Evolutionary conservation across 2,113 vertebrate genomes (phyloP), one percentile per base, ranked within the genome.

Genomic region (Falco punctatus): DNA sequence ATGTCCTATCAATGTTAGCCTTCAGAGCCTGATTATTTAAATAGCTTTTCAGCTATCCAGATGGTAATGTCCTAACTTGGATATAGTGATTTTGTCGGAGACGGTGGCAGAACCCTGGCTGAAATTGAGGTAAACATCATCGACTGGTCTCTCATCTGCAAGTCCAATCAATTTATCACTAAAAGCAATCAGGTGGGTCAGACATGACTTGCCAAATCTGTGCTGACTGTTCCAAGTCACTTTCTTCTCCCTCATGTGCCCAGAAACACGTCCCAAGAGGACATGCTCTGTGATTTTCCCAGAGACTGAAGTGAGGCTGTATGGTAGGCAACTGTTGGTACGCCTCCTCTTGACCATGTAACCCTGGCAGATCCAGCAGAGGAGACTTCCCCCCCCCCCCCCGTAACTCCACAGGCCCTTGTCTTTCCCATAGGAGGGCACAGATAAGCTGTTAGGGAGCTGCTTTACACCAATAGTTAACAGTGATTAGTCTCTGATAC

Each of bases 391-490:
- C 38, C 38, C 38, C 9, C 38, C 38, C 9, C 38, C 10, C 13
- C 35, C 44, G 35, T 24, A 20, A 38, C 38, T 28, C 7, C 4
- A 2, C 32, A 33, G 12, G 33, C 51, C 35, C 23, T 38, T 17
- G 7, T 21, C 46, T n/a, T 52, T 40, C 28, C 24, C 48, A 2
- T 11, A 5, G 54, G 26, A n/a, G 28, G 33, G 33, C 27, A 24
- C 20, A 13, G 40, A 9, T 48, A 38, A 38, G 38, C 38, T 38
- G 38, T 38, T n/a, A 4, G 10, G 27, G 33, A 74, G 26, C 42
- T 51, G 44, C 26, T 51, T 57, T 16, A 32, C 2, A 5, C n/a
- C 2, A 0, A 21, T 2, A 38, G 40, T 28, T 2, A 8, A n/a
- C 9, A 6, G 40, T 4, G 32, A 7, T 57, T 40, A 9, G 28